Evolutionary conservation across 2,888 invertebrate genomes (phyloP), one percentile per base, ranked within the genome.

Genomic region (Pherbina coryleti): DNA sequence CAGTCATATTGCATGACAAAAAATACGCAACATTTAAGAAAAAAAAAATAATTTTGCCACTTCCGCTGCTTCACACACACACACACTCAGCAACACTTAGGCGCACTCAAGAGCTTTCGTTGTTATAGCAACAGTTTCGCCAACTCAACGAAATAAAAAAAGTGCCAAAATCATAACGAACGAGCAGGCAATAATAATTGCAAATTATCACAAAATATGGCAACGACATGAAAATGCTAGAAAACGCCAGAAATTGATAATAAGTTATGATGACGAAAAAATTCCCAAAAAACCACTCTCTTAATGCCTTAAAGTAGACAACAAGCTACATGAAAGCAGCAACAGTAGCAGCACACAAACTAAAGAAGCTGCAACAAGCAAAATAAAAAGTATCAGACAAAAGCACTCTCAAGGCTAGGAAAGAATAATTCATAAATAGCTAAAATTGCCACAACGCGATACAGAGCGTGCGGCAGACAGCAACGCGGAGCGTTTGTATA

Each of bases 181-280:
- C 34, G 37, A 66, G 34, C 66, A 37, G 67, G 44, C 34, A 37
- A 67, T 37, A 37, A 67, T 19, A 67, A 67, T 67, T 34, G 67
- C 67, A 22, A 34, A 67, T 67, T 67, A 67, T 44, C 67, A 67
- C 37, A 67, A 67, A 67, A 67, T 67, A 67, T 67, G 67, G 67
- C 19, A 67, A 66, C 37, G 67, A 37, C 67, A 64, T 17, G 28
- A 64, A 74, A 34, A 28, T 22, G 25, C 25, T 7, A 22, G 9
- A 22, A 22, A 28, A 60, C 9, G 72, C n/a, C 25, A 74, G n/a
- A 31, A 62, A 49, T n/a, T 31, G 64, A 11, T 25, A 49, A 34
- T n/a, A 44, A 60, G 9, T 14, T 28, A 9, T 22, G 37, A 73
- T 14, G n/a, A 62, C 22, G 28, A 34, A 22, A 17, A 28, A 55